Evolutionary conservation across 2,113 vertebrate species (phyloP).

Genomic region (Podilymbus podiceps): DNA sequence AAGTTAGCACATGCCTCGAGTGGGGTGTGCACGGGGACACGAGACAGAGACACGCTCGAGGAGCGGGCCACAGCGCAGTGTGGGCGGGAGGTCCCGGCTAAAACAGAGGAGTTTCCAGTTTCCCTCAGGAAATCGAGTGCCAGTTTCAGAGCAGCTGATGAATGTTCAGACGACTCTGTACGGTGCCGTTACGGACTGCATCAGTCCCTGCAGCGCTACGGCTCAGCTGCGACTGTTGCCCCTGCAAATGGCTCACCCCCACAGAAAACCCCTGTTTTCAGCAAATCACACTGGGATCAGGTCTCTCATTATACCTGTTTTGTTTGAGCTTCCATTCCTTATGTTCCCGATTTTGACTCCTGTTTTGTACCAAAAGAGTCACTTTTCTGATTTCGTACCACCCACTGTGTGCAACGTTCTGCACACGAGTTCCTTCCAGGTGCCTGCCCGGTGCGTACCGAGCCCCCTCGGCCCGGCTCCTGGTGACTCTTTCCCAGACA

Average conservation of each 20-base stretch:
- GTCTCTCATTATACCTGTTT: neutral
- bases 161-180: rapidly evolving
- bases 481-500: neutral
- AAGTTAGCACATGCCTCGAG: too few relatives aligned
- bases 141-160: neutral
- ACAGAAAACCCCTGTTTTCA: neutral
- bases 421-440: neutral
- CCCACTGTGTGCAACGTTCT: neutral
- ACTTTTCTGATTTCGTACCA: neutral
- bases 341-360: neutral
- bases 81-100: neutral
- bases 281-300: too few relatives aligned
- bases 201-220: neutral
- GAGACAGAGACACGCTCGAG: neutral
- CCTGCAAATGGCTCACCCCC: neutral
- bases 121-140: neutral
- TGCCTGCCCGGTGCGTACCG: rapidly evolving
- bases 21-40: neutral
- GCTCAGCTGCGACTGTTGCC: neutral
- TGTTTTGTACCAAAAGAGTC: neutral
- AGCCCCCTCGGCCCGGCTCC: neutral
- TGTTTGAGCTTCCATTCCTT: neutral
- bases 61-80: rapidly evolving
- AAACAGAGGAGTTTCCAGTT: neutral
- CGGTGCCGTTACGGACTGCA: neutral